Evolutionary conservation across 2,113 vertebrate species (phyloP).

Genomic region (Mastomys natalensis): DNA sequence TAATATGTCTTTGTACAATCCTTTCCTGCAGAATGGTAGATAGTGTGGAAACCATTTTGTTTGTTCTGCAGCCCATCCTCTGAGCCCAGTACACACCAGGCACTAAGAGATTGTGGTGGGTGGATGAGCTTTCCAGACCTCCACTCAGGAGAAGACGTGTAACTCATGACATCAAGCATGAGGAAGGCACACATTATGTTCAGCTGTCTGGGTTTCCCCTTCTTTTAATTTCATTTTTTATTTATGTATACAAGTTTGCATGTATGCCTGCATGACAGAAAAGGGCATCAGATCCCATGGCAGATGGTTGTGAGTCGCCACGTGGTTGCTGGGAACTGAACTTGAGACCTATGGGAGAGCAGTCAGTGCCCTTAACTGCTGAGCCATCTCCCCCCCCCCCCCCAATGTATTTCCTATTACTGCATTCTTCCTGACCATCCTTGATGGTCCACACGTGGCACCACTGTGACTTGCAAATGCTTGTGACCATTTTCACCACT

Average conservation of each 20-base stretch:
- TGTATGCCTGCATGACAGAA: not conserved
- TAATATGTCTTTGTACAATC: not conserved
- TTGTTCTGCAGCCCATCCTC: not conserved
- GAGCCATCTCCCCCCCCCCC: not conserved
- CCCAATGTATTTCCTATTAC: not conserved
- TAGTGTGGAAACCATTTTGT: not conserved
- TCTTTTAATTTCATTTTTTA: not conserved
- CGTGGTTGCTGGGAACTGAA: not conserved
- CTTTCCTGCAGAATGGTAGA: not conserved
- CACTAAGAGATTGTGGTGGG: not conserved
- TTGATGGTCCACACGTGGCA: not conserved
- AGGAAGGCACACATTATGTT: fast-evolving
- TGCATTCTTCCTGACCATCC: too few species aligned
- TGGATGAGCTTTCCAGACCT: not conserved
- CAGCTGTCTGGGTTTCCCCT: not conserved
- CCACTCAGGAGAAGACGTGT: fast-evolving
- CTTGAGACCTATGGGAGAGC: not conserved
- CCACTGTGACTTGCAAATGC: not conserved
- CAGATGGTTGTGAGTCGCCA: not conserved
- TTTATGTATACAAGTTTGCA: not conserved
- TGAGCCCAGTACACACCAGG: not conserved
- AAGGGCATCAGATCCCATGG: not conserved
- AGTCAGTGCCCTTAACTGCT: not conserved
- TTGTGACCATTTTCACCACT: not conserved
- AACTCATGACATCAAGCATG: too few species aligned